phyloP scores from a whole-genome alignment of 2,113 vertebrate genomes.

The Catharus fuscescens region DNA sequence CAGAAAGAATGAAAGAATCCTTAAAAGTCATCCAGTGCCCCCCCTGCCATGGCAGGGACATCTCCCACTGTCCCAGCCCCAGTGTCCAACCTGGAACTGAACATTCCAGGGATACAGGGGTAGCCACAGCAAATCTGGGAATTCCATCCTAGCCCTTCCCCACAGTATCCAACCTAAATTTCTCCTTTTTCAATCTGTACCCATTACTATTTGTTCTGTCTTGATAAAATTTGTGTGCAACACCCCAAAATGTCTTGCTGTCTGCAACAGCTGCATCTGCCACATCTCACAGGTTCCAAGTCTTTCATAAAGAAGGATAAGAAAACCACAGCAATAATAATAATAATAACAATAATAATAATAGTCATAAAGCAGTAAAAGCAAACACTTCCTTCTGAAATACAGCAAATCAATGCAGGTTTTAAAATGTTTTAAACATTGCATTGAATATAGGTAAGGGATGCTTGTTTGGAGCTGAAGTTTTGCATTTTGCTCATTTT shows the following conservation, averaged over 20 bases:
- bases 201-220: neutral
- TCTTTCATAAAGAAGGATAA: neutral
- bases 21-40: accelerated
- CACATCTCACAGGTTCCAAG: neutral
- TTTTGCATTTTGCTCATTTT: neutral
- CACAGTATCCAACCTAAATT: neutral
- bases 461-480: neutral
- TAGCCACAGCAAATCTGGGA: neutral
- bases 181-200: neutral
- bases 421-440: neutral
- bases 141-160: neutral
- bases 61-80: neutral
- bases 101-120: neutral
- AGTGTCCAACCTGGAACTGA: neutral
- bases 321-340: neutral
- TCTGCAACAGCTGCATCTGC: neutral
- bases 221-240: neutral
- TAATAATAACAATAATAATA: neutral
- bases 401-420: neutral
- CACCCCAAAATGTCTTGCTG: neutral
- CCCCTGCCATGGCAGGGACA: neutral
- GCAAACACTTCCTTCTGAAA: neutral
- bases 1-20: neutral
- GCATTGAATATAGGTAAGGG: neutral
- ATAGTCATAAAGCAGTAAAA: neutral